These are phyloP conservation scores for Fundulus diaphanus DNA, from an alignment of 2,797 vertebrate species.

Conservation along the genomic window DNA sequence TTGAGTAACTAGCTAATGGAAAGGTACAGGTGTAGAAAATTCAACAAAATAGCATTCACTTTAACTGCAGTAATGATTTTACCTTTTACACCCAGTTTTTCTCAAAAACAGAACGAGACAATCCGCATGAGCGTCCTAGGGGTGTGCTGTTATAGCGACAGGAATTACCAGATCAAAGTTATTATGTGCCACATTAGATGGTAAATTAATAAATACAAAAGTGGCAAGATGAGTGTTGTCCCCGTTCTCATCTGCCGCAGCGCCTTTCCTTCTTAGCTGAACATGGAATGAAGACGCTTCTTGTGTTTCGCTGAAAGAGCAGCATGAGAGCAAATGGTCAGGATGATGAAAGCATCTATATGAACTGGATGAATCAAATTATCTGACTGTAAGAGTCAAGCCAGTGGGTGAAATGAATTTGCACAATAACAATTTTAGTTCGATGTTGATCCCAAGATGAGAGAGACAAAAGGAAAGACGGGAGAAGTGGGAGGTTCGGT, in stretches of 20 bases:
- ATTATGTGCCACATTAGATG: not conserved
- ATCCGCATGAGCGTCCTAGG: not conserved
- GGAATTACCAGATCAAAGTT: not conserved
- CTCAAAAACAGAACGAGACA: not conserved
- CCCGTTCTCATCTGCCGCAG: constrained; percentile 36
- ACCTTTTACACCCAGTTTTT: not conserved
- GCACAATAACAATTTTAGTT: constrained; percentile 76
- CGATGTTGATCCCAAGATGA: constrained; percentile 75
- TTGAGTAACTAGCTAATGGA: not conserved
- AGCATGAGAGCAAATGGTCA: constrained; percentile 62
- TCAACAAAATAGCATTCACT: not conserved
- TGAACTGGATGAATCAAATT: constrained; percentile 80
- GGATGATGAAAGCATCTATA: constrained; percentile 72
- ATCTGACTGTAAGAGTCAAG: constrained; percentile 77
- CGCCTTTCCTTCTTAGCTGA: constrained; percentile 32
- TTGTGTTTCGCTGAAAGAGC: constrained; percentile 41
- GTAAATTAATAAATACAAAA: not conserved
- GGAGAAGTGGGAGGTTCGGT: not conserved
- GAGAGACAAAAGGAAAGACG: constrained; percentile 40
- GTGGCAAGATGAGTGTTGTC: constrained; percentile 87
- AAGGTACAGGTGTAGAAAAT: not conserved
- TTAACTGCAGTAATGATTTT: not conserved
- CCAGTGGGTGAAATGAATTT: constrained; percentile 66
- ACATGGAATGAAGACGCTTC: constrained; percentile 55
- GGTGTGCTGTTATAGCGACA: too few species aligned